These are phyloP conservation scores for Tetragonula carbonaria DNA, from an alignment of 2,888 invertebrate species.

Conservation along the genomic window DNA sequence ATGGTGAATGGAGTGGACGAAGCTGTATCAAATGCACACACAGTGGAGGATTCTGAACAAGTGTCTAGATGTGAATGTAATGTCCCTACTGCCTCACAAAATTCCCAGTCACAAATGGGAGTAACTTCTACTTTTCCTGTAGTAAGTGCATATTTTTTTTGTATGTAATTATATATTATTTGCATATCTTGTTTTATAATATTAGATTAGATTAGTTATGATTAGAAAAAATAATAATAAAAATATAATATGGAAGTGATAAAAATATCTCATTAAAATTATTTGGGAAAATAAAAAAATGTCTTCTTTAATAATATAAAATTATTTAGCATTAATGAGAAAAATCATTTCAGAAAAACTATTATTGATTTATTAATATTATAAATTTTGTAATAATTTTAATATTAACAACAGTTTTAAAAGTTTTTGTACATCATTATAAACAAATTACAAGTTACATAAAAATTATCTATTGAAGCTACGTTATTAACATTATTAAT, in stretches of 20 bases:
- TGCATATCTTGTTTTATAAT: background rate
- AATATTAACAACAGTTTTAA: background rate
- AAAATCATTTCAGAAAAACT: background rate
- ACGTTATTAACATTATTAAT: background rate
- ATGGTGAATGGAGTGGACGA: slow-evolving; percentile 82
- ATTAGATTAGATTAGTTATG: background rate
- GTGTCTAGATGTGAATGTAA: slow-evolving; percentile 82
- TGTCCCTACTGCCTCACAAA: slow-evolving; percentile 79
- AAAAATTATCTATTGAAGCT: background rate
- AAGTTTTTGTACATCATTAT: background rate
- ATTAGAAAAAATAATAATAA: background rate
- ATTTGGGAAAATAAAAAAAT: background rate
- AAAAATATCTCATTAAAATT: background rate
- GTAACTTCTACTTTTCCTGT: slow-evolving; percentile 78
- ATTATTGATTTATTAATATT: background rate
- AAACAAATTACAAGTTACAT: background rate
- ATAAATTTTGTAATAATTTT: background rate
- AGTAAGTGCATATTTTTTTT: slow-evolving; percentile 75
- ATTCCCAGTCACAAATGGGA: slow-evolving; percentile 80
- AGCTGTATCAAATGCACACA: slow-evolving; percentile 81
- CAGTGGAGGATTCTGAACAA: slow-evolving; percentile 78
- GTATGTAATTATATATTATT: slow-evolving; percentile 1
- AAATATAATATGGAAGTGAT: background rate
- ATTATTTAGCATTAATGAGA: background rate
- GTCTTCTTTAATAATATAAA: background rate